A percentile compares a stretch with the other conserved stretches of the same genome.
These are phyloP conservation scores for Hippocampus mohnikei DNA, from an alignment of 2,113 vertebrate genomes.

Conservation along the genomic window DNA sequence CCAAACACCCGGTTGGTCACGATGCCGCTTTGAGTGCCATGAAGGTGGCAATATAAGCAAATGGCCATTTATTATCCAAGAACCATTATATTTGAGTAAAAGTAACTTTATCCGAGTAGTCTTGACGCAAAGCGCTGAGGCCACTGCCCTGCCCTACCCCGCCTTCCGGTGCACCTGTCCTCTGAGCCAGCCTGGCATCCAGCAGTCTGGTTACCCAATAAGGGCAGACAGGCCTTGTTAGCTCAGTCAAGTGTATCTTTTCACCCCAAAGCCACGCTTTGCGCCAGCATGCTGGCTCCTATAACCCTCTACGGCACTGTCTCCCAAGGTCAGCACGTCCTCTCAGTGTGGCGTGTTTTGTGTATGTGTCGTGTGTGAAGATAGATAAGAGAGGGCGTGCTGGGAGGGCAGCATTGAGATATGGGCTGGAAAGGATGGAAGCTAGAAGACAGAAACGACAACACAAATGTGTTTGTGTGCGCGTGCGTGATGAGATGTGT, in stretches of 20 bases:
- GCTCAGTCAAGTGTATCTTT: conserved; percentile 65
- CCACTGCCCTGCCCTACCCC: conserved; percentile 33
- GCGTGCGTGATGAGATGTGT: conserved; percentile 6
- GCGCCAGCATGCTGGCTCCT: conserved; percentile 45
- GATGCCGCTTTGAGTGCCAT: no score
- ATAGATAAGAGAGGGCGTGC: conserved; percentile 8
- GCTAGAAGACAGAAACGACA: conserved; percentile 52
- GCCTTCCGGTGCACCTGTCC: conserved; percentile 47
- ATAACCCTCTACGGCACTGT: conserved; percentile 37
- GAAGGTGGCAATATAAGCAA: no score
- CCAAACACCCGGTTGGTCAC: no score
- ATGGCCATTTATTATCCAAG: no score
- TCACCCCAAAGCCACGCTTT: conserved; percentile 66
- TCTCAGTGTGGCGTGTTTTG: conserved; percentile 19
- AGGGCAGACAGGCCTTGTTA: conserved; percentile 53
- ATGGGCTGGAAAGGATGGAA: conserved; percentile 43
- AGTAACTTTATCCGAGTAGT: neutral
- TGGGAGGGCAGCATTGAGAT: conserved; percentile 39
- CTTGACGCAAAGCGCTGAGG: conserved; percentile 10
- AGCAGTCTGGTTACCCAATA: conserved; percentile 43
- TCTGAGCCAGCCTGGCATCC: conserved; percentile 42
- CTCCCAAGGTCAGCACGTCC: conserved; percentile 60
- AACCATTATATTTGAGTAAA: neutral
- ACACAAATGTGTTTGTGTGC: conserved; percentile 18
- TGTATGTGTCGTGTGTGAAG: conserved; percentile 18